Evolutionary conservation across 2,888 invertebrate genomes (phyloP), one percentile per base, ranked within the genome.

Genomic region (Callyntrura guangdongensis): DNA sequence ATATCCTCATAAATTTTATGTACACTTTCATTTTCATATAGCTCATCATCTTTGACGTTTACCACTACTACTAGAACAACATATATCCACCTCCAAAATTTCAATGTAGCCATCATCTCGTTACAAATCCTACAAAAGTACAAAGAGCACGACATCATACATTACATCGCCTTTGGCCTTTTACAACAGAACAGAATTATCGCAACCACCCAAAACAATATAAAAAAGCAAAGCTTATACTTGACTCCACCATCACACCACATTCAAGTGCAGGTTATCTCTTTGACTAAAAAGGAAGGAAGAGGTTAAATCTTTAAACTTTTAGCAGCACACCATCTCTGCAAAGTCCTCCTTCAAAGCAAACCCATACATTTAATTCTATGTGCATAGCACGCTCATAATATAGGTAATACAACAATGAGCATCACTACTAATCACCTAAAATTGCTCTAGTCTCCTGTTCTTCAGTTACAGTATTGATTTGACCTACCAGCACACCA

Each of bases 251-350:
- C 36, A 69, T 36, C 27, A 17, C 61, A 61, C 20, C 61, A 3
- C 8, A 3, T 12, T n/a, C n/a, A 3, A 36, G 36, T 36, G 27
- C 36, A 36, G 27, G 36, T 69, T n/a, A 2, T 69, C 36, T 17
- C 69, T 9, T 27, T 69, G n/a, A 69, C 69, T 27, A 69, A 69
- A 69, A 69, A 69, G 69, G 69, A 69, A 69, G 69, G 36, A 27
- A 69, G 36, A 69, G 69, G 69, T 69, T 69, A 69, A 69, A 6
- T 36, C 22, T 64, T 64, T 17, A 72, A 47, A 72, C 72, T 47
- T 17, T 22, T 8, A 69, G 36, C 17, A 59, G 17, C 36, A 36
- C 3, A 2, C 3, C 6, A 2, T 36, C 36, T 59, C 59, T 17
- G 17, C 6, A 22, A 64, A 64, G 25, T 9, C 22, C 0, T 36